Evolutionary conservation across 2,113 vertebrate genomes (phyloP).

Genomic region (Zosterops pallidus): DNA sequence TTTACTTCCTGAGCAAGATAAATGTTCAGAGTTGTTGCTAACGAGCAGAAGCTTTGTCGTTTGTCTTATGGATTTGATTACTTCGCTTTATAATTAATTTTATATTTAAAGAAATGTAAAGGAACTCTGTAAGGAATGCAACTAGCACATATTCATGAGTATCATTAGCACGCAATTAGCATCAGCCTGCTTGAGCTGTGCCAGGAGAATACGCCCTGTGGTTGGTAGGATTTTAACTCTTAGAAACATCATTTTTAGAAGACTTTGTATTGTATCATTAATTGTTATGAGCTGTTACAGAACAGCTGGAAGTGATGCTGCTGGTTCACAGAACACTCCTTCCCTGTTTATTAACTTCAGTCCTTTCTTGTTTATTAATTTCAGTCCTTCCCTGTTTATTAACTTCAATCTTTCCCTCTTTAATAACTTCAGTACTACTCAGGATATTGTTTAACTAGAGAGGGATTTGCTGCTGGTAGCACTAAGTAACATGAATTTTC

Average conservation of each 20-base stretch:
- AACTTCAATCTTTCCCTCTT: neutral
- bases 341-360: neutral
- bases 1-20: neutral
- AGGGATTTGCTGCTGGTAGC: neutral
- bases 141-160: neutral
- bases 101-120: conserved; percentile 15
- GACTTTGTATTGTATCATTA: neutral
- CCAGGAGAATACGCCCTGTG: neutral
- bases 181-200: neutral
- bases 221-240: neutral
- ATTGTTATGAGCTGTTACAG: neutral
- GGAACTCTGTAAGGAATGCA: neutral
- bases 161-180: conserved; percentile 5
- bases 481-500: neutral
- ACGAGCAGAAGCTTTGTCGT: neutral
- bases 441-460: neutral
- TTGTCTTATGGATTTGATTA: neutral
- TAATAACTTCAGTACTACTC: neutral
- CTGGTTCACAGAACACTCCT: neutral
- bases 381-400: neutral
- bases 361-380: neutral
- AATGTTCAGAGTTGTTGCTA: neutral
- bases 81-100: conserved; percentile 18
- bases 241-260: neutral
- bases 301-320: neutral